Percentiles rank a stretch among this genome's conserved stretches.
Conservation (phyloP, 2,888 invertebrate genomes). For the Cataglyphis livida region DNA sequence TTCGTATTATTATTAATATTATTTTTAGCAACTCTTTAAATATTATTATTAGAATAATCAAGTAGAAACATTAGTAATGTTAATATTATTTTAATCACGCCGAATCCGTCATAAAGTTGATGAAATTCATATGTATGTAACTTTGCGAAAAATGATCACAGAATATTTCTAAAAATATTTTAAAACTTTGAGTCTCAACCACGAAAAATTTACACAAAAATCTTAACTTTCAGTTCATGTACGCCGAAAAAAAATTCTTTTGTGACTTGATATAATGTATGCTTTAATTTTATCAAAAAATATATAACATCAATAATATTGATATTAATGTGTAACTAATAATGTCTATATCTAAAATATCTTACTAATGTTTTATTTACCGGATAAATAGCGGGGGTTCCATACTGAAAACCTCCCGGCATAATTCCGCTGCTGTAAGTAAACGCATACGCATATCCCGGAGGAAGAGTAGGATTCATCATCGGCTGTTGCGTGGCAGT, state of each 20-base stretch:
- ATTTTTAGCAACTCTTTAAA: too few relatives aligned
- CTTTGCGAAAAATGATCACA: background rate
- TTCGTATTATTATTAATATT: background rate
- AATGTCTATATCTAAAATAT: background rate
- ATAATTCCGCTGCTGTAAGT: conserved; percentile 90
- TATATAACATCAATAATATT: background rate
- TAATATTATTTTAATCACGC: too few relatives aligned
- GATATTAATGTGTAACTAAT: background rate
- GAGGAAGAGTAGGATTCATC: conserved; percentile 89
- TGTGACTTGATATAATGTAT: background rate
- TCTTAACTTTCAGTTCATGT: background rate
- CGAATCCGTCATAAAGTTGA: background rate
- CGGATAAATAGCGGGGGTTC: conserved; percentile 90
- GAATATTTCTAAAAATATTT: background rate
- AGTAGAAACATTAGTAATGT: too few relatives aligned
- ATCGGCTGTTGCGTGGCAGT: conserved; percentile 88
- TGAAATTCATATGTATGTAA: background rate
- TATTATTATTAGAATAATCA: too few relatives aligned
- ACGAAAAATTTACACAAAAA: background rate
- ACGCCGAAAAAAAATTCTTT: background rate
- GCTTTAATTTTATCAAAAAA: too few relatives aligned
- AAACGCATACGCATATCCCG: conserved; percentile 91
- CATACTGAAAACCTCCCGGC: conserved; percentile 91
- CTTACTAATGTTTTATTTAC: conserved; percentile 85
- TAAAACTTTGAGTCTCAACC: background rate